Evolutionary conservation across 2,797 vertebrate genomes (phyloP), one percentile per base, ranked within the genome.

Genomic region (Pelochelys cantorii): DNA sequence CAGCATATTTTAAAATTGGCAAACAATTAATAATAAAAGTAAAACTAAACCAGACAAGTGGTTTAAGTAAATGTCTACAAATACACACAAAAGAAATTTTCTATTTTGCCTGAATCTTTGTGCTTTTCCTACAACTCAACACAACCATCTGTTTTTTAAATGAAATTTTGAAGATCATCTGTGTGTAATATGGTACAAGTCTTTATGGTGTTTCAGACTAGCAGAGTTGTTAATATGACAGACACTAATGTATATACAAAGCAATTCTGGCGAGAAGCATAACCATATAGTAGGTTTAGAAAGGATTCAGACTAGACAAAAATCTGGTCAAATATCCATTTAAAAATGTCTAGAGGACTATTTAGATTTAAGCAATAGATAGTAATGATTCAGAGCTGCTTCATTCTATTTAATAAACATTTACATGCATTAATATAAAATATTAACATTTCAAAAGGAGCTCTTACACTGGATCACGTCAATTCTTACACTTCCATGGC

Each of bases 221-320:
- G 17, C 42, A 3, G 7, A 62, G 95, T 79, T 7, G 12, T 1
- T 48, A 86, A 34, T 5, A 11, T 79, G 37, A 37, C 83, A 57
- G 4, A 79, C 3, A 5, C 71, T 20, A 3, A 81, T 74, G 4
- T 0, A 0, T 12, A 84, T 22, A 84, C 1, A 37, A 88, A 82
- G 17, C 22, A 52, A 52, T 77, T 52, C 27, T 77, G 25, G 25
- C 4, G 11, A 77, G 48, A 77, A 52, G 25, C 42, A 77, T 52
- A 77, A 5, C 1, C 29, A 74, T 5, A 60, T 4, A n/a, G 10
- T 68, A 22, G 20, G 56, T 48, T 7, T 25, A 48, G 15, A 59
- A 86, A 89, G 87, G 22, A 52, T 77, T 52, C 42, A 48, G 37
- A 27, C 14, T 77, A 52, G 25, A 48, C 29, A 52, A 29, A 77